phyloP scores from a whole-genome alignment of 2,797 vertebrate genomes.

The Anolis apletophallus region DNA sequence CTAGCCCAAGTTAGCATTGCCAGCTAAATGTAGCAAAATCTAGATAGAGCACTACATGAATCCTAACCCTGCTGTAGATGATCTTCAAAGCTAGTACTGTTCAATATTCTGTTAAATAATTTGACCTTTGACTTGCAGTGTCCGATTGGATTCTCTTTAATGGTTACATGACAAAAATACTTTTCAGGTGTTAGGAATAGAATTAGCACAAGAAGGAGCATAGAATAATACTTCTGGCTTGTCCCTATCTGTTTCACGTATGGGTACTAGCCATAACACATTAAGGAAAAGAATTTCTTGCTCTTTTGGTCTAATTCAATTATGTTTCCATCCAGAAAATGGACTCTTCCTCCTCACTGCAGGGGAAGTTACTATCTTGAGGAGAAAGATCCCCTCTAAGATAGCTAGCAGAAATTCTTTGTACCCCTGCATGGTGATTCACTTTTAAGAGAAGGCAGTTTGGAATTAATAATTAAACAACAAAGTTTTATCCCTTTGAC shows the following conservation, averaged over 20 bases:
- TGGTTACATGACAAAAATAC: background rate
- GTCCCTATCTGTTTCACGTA: too few species aligned
- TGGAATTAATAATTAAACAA: background rate
- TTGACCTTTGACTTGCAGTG: background rate
- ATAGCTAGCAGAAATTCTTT: background rate
- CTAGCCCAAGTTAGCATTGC: too few species aligned
- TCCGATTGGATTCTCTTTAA: background rate
- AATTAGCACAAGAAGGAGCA: too few species aligned
- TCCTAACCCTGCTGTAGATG: background rate
- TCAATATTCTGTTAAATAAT: background rate
- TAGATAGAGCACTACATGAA: too few species aligned
- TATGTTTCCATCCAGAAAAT: background rate
- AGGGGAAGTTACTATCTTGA: background rate
- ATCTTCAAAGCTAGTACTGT: background rate
- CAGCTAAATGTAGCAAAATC: too few species aligned
- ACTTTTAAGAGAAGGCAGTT: background rate
- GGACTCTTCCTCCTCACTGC: background rate
- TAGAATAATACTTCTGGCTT: too few species aligned
- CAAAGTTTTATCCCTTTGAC: background rate
- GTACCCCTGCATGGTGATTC: background rate
- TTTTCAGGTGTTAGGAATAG: too few species aligned
- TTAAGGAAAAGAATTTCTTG: background rate
- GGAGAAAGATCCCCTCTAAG: background rate
- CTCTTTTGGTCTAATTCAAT: background rate
- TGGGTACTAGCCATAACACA: too few species aligned